These are phyloP conservation scores for Opisthograptis luteolata DNA, from an alignment of 2,888 invertebrate species.

Conservation along the genomic window DNA sequence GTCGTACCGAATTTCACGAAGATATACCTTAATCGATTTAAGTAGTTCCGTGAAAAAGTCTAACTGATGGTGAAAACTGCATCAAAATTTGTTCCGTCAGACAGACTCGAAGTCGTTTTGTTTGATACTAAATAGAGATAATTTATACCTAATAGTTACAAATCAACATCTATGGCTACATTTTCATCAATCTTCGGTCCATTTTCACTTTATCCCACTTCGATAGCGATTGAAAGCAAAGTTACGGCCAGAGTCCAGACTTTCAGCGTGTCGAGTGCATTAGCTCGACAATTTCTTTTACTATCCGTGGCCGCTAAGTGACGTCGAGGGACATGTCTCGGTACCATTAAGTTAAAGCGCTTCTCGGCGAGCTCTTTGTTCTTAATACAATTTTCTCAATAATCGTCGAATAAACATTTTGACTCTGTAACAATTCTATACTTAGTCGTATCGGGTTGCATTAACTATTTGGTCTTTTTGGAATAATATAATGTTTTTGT, in stretches of 20 bases:
- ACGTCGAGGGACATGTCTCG: conserved; percentile 53
- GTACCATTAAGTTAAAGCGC: conserved; percentile 63
- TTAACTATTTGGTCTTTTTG: not conserved
- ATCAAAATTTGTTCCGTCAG: too few species aligned
- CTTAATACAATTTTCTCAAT: conserved; percentile 55
- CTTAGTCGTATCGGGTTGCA: too few species aligned
- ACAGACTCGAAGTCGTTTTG: too few species aligned
- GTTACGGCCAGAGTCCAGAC: conserved; percentile 2
- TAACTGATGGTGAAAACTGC: too few species aligned
- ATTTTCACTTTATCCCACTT: not conserved
- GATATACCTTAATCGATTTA: too few species aligned
- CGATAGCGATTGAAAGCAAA: conserved; percentile 9
- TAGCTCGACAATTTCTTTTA: conserved; percentile 48
- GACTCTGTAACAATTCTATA: too few species aligned
- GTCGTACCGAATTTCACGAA: not conserved
- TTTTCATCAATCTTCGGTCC: too few species aligned
- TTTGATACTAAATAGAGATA: too few species aligned
- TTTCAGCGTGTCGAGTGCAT: conserved; percentile 27
- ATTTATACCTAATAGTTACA: too few species aligned
- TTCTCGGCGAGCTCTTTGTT: conserved; percentile 51
- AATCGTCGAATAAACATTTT: not conserved
- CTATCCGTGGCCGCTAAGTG: conserved; percentile 52
- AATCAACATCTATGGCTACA: too few species aligned
- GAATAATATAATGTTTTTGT: too few species aligned
- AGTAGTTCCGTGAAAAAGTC: too few species aligned